phyloP scores from a whole-genome alignment of 1,140 invertebrate species.

The Magallana angulata region DNA sequence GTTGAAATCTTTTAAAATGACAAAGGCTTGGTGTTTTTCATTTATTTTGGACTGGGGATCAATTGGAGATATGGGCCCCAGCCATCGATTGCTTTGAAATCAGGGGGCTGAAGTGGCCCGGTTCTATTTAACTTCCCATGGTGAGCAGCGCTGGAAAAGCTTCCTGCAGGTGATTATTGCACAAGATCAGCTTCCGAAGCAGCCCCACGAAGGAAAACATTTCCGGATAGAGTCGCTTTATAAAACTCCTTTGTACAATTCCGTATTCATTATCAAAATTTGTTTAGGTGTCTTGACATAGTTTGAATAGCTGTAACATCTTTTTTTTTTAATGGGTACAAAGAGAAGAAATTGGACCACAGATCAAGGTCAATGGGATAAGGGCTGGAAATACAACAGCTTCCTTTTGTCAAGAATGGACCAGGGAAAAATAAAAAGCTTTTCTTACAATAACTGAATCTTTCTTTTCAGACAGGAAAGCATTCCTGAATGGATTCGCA shows the following conservation, averaged over 20 bases:
- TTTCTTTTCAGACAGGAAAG: constrained; percentile 86
- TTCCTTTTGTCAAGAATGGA: not conserved
- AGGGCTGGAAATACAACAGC: not conserved
- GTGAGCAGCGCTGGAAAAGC: constrained; percentile 4
- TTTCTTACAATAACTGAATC: not conserved
- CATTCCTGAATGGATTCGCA: constrained; percentile 95
- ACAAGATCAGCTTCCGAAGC: constrained; percentile 27
- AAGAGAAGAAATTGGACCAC: not conserved
- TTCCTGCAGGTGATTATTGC: constrained; percentile 16
- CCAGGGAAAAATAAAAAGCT: not conserved
- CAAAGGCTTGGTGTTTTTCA: constrained; percentile 26
- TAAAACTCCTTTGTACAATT: constrained; percentile 29
- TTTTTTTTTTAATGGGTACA: not conserved
- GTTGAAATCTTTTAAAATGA: constrained; percentile 28
- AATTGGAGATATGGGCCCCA: not conserved
- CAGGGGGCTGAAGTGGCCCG: constrained; percentile 25
- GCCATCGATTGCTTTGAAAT: constrained; percentile 5
- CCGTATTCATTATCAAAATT: constrained; percentile 18
- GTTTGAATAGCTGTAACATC: not conserved
- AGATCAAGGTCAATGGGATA: constrained; percentile 8
- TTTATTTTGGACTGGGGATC: constrained; percentile 1
- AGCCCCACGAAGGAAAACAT: not conserved
- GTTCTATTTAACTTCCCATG: constrained; percentile 32
- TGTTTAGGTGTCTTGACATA: constrained; percentile 27
- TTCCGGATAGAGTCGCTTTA: constrained; percentile 11